Percentiles rank a stretch among this genome's conserved stretches.
These are phyloP conservation scores for Agrochola macilenta DNA, from an alignment of 2,888 invertebrate species.

Conservation along the genomic window DNA sequence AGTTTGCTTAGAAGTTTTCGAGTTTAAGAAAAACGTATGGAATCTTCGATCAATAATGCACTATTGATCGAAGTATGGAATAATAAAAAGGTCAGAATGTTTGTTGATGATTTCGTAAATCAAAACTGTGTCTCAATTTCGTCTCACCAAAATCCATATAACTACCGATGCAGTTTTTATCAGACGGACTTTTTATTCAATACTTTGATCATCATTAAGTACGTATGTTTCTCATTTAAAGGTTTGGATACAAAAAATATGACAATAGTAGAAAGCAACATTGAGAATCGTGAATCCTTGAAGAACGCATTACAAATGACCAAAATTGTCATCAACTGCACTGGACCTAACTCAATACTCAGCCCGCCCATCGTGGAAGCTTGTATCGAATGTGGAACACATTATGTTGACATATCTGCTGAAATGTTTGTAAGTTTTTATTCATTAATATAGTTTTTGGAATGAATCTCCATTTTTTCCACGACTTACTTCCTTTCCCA, in stretches of 20 bases:
- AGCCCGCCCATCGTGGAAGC: constrained; percentile 76
- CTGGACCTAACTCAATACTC: constrained; percentile 74
- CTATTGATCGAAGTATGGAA: too few relatives aligned
- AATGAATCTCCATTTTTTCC: too few relatives aligned
- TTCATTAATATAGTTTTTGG: too few relatives aligned
- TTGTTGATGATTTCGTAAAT: not conserved
- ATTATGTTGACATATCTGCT: constrained; percentile 81
- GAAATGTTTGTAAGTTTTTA: constrained; percentile 76
- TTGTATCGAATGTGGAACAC: constrained; percentile 77
- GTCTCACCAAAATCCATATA: too few relatives aligned
- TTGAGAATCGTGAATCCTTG: constrained; percentile 69
- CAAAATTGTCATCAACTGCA: constrained; percentile 77
- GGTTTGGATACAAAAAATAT: constrained; percentile 69
- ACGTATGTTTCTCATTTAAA: constrained; percentile 46
- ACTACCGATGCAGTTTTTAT: too few relatives aligned
- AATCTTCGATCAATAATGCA: too few relatives aligned
- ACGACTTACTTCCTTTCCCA: too few relatives aligned
- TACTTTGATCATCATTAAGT: not conserved
- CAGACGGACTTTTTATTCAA: not conserved
- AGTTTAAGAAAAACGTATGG: not conserved
- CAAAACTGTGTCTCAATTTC: not conserved
- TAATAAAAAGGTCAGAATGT: too few relatives aligned
- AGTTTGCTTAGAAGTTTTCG: not conserved
- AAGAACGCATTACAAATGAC: constrained; percentile 65
- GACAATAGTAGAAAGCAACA: constrained; percentile 70